Base-by-base conservation (phyloP, 1,140 invertebrate genomes). In the Drosophila navojoa region DNA sequence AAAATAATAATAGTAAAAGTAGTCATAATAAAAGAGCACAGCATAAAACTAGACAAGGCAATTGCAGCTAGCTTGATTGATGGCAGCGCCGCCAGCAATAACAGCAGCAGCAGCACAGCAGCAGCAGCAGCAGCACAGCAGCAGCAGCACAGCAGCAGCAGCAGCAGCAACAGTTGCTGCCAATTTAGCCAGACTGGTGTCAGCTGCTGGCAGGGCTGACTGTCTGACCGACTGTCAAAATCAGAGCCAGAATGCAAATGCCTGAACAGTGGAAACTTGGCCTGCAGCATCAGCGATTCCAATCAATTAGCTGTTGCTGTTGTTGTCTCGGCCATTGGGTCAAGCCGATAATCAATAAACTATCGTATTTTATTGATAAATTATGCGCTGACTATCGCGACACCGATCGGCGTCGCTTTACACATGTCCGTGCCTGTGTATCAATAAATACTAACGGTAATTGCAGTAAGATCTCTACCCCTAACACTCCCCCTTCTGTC, bases 371-470 rank as follows among this genome's bases (percentile, higher is more conserved):
- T 87, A 72, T 81, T 78, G 84, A 87, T 87, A 74, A 87, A 77
- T 89, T 79, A 87, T 81, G 82, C 82, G 84, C 69, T 74, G 74
- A 59, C 68, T 74, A 64, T 73, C 79, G 53, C 67, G 67, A 71
- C 72, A 71, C 62, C 69, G 63, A 69, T 79, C 84, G 84, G 84
- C 76, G 82, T 87, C 79, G 86, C 71, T 82, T 89, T 89, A 87
- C 82, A 89, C 72, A 89, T 89, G 84, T 82, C 47, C 66, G 69
- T 77, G 61, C 82, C 60, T 72, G 71, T 62, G 55, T 67, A 79
- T 69, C 84, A 73, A 87, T 87, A 87, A 87, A 87, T 87, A 74
- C 59, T 87, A 89, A 87, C 82, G 82, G 82, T 77, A 76, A 64
- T 77, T 38, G 58, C 62, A 71, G 60, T 70, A 49, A 10, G 5